Base-by-base conservation (phyloP, 2,113 vertebrate genomes). In the Thymallus thymallus region DNA sequence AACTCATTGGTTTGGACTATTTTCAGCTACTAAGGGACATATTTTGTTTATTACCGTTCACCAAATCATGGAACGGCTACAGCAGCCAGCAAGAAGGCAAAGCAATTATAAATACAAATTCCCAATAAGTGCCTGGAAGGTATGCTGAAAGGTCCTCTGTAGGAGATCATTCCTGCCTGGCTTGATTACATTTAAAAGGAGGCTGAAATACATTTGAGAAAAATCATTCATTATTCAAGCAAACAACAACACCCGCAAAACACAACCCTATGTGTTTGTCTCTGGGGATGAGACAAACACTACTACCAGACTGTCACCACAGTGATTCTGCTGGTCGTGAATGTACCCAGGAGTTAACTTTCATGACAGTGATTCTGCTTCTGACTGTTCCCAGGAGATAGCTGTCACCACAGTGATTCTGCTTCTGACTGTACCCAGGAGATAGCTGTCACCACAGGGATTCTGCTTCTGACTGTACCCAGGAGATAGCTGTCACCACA, bases 81-180 rank as follows among this genome's bases (percentile, higher is more conserved):
- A 71, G 76, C 75, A 68, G 70, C 16, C 48, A 18, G 48, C 14
- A 18, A 77, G 79, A 68, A 78, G 81, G 78, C 78, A 77, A 84
- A 82, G 84, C 79, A 87, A 88, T 91, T 90, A 91, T 74, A 87
- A 88, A 91, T 91, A 88, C 86, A 86, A 85, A 90, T 91, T 85
- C 70, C 64, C 73, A 78, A 75, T 83, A 85, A 88, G 83, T 83
- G 82, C 85, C 88, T 84, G 73, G 77, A 86, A 90, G 84, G 88
- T 88, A 73, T 80, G 80, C 74, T 79, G 76, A 87, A 77, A 88
- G 80, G 87, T 85, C 81, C 82, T 88, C 85, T 73, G 71, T 84
- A 85, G 86, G 82, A 88, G 88, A 84, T 89, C 78, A 86, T 87
- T 84, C 86, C 82, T 84, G 81, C 68, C 76, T 82, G 71, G 74